phyloP scores from a whole-genome alignment of 92 coral and sea anemone genomes.

The Phenganax subtilis region DNA sequence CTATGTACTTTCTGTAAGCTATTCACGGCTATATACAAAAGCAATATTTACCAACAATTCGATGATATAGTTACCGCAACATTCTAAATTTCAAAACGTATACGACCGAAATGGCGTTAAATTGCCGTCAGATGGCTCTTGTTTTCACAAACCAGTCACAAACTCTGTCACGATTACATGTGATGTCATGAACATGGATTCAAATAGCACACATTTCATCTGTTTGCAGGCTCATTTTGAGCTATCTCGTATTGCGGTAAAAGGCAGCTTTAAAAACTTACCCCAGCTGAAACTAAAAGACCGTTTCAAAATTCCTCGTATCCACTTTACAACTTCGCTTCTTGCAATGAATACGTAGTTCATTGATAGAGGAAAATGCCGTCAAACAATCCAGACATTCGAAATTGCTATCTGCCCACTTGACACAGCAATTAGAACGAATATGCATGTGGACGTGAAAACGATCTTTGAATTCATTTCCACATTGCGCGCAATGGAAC shows the following conservation, averaged over 20 bases:
- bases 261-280: not conserved
- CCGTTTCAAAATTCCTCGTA: not conserved
- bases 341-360: constrained; percentile 42
- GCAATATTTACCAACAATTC: too few relatives aligned
- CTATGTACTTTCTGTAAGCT: too few relatives aligned
- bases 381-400: constrained; percentile 37
- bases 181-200: too few relatives aligned
- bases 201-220: not conserved
- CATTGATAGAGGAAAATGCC: constrained; percentile 29
- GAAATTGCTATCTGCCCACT: constrained; percentile 40
- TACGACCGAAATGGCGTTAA: not conserved
- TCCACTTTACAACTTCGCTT: constrained; percentile 7
- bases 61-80: too few relatives aligned
- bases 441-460: constrained; percentile 40
- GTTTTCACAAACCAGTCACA: not conserved
- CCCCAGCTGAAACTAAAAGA: not conserved
- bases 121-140: not conserved
- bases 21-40: too few relatives aligned
- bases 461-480: constrained; percentile 33
- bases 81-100: not conserved
- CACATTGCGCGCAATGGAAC: constrained; percentile 31
- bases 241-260: too few relatives aligned
- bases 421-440: constrained; percentile 39
- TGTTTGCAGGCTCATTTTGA: not conserved
- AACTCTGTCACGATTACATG: too few relatives aligned